Percentiles rank a stretch among this genome's conserved stretches.
These are phyloP conservation scores for Diorhabda sublineata DNA, from an alignment of 1,140 invertebrate genomes.

Conservation along the genomic window DNA sequence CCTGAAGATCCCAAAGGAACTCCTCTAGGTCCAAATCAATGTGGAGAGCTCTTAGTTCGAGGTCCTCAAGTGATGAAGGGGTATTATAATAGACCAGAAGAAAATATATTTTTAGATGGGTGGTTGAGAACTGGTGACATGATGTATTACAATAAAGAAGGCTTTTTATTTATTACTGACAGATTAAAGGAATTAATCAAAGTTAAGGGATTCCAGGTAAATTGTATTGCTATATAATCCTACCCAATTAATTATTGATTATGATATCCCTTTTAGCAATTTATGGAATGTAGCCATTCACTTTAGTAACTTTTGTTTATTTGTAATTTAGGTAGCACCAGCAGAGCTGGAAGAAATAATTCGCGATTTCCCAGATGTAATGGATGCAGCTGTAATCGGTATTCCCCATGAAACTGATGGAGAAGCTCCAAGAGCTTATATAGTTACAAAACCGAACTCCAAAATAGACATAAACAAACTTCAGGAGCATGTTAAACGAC, in stretches of 20 bases:
- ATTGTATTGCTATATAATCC: not conserved
- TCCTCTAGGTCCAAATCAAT: constrained; percentile 51
- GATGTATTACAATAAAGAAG: constrained; percentile 61
- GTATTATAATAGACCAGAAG: constrained; percentile 67
- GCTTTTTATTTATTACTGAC: constrained; percentile 66
- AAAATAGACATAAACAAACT: constrained; percentile 50
- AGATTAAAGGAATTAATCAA: constrained; percentile 83
- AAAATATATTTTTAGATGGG: constrained; percentile 65
- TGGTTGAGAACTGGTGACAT: constrained; percentile 79
- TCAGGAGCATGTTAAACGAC: constrained; percentile 43
- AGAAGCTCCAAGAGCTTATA: constrained; percentile 72
- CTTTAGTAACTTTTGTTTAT: no score
- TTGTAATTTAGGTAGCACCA: constrained; percentile 71
- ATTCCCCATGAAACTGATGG: constrained; percentile 66
- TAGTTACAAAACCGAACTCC: constrained; percentile 57
- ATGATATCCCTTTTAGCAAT: no score
- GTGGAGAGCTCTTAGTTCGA: constrained; percentile 62
- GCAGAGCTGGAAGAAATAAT: constrained; percentile 84
- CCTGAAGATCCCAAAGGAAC: constrained; percentile 52
- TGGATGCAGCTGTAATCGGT: constrained; percentile 80
- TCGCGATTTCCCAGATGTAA: constrained; percentile 66
- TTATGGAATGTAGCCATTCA: no score
- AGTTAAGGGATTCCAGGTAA: constrained; percentile 42
- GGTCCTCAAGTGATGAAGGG: constrained; percentile 73
- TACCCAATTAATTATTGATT: no score